Conservation (phyloP, 1,140 invertebrate genomes). For the Brachionus plicatilis region DNA sequence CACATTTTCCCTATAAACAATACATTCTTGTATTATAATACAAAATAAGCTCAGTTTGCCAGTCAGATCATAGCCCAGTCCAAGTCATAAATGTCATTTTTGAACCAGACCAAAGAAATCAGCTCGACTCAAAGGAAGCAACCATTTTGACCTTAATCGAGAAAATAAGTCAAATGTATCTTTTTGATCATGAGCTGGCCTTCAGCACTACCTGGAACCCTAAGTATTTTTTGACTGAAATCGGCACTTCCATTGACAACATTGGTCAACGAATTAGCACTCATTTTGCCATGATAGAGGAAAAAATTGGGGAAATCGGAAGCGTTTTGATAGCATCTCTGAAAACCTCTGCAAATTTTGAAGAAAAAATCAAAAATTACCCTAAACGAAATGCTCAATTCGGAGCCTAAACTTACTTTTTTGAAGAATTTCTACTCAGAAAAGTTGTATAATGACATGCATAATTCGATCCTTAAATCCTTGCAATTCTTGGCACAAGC, state of each 20-base stretch:
- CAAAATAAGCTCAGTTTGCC: too few species aligned
- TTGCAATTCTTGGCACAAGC: background rate
- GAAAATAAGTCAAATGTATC: slow-evolving; percentile 48
- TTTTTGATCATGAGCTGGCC: slow-evolving; percentile 52
- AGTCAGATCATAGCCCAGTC: too few species aligned
- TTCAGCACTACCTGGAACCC: slow-evolving; percentile 52
- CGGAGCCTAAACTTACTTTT: background rate
- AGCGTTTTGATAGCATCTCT: slow-evolving; percentile 45
- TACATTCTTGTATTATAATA: too few species aligned
- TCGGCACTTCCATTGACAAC: slow-evolving; percentile 46
- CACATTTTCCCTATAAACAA: too few species aligned
- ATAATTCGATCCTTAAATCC: background rate
- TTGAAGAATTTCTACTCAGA: slow-evolving; percentile 47
- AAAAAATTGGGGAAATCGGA: slow-evolving; percentile 48
- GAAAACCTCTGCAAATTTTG: background rate
- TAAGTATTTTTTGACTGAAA: slow-evolving; percentile 46
- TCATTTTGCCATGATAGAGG: slow-evolving; percentile 48
- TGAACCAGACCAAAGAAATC: too few species aligned
- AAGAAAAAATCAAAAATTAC: slow-evolving; percentile 46
- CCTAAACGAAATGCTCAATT: background rate
- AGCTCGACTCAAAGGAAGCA: slow-evolving; percentile 48
- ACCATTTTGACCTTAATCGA: slow-evolving; percentile 47
- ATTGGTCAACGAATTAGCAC: slow-evolving; percentile 44
- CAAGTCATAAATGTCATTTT: too few species aligned
- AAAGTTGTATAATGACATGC: slow-evolving; percentile 48